phyloP scores from a whole-genome alignment of 2,888 invertebrate genomes.

The Acanthococcus lagerstroemiae region DNA sequence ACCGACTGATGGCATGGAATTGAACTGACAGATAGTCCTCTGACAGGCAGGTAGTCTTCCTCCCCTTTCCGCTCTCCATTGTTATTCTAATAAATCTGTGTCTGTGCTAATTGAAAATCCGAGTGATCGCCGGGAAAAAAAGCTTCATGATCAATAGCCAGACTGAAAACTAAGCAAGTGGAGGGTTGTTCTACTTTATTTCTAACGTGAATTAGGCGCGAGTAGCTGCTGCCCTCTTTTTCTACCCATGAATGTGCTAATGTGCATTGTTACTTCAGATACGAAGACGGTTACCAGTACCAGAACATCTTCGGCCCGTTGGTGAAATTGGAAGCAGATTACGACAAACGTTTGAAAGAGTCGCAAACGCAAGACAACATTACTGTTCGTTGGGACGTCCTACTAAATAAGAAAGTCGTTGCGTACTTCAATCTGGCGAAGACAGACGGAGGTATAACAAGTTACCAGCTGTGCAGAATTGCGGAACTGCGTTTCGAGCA shows the following conservation, averaged over 20 bases:
- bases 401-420: constrained; percentile 93
- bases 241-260: background rate
- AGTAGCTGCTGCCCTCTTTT: background rate
- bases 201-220: no score
- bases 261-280: constrained; percentile 47
- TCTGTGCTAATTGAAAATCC: no score
- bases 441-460: constrained; percentile 84
- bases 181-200: no score
- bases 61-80: no score
- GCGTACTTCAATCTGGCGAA: constrained; percentile 96
- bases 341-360: constrained; percentile 94
- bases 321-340: constrained; percentile 94
- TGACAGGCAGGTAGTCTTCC: no score
- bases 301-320: constrained; percentile 96
- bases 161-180: no score
- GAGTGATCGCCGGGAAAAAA: no score
- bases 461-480: no score
- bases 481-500: constrained; percentile 17
- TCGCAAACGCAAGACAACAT: constrained; percentile 97
- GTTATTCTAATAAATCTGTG: no score
- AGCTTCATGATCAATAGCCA: no score
- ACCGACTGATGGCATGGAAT: no score
- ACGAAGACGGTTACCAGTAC: constrained; percentile 98
- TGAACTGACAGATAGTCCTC: no score
- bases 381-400: constrained; percentile 97